Conservation (phyloP, 2,888 invertebrate genomes). For the Drosophila testacea region DNA sequence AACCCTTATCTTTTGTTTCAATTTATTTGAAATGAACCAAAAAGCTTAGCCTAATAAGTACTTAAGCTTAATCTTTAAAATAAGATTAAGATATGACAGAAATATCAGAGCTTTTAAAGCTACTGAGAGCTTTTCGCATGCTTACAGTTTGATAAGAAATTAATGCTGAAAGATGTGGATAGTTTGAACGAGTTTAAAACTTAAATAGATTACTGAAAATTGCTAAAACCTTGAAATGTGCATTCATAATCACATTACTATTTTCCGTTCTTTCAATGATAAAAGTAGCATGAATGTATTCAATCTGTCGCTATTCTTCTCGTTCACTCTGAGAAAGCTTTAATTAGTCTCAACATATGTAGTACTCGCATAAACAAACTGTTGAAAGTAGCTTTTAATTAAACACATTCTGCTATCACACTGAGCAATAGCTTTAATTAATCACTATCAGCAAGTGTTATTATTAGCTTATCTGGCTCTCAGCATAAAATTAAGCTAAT, state of each 20-base stretch:
- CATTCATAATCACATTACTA: too few relatives aligned
- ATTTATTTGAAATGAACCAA: neutral
- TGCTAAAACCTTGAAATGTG: too few relatives aligned
- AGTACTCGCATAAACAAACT: neutral
- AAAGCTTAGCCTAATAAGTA: neutral
- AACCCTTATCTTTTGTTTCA: neutral
- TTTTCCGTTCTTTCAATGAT: too few relatives aligned
- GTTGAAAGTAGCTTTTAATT: neutral
- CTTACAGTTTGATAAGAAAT: too few relatives aligned
- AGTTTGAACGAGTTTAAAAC: too few relatives aligned
- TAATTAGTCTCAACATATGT: too few relatives aligned
- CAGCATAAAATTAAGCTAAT: constrained; percentile 27
- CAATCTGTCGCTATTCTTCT: too few relatives aligned
- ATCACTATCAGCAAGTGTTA: neutral
- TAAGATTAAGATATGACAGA: constrained; percentile 1
- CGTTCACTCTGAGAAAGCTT: too few relatives aligned
- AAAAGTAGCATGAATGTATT: too few relatives aligned
- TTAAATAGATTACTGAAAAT: too few relatives aligned
- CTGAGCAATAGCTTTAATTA: neutral
- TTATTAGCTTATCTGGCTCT: constrained; percentile 10
- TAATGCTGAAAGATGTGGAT: too few relatives aligned
- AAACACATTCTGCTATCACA: neutral
- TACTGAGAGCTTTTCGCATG: neutral
- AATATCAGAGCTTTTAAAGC: neutral
- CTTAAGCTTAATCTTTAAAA: neutral